Conservation (phyloP, 2,888 invertebrate genomes). For the Ptilodon capucinus region DNA sequence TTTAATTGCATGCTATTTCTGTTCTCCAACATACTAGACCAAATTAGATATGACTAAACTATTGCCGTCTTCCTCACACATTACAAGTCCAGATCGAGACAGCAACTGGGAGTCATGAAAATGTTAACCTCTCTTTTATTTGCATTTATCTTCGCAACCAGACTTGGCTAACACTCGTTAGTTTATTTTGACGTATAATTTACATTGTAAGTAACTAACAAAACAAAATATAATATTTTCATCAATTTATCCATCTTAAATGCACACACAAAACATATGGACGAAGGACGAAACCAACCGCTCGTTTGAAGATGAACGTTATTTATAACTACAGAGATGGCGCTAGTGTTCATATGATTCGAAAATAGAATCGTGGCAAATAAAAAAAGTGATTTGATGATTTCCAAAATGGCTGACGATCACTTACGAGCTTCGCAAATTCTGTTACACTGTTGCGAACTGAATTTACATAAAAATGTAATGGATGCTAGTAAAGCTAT, state of each 20-base stretch:
- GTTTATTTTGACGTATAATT: no score
- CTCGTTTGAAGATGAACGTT: not conserved
- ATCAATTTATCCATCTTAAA: constrained; percentile 18
- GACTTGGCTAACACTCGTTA: no score
- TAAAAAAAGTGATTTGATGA: not conserved
- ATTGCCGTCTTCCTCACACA: not conserved
- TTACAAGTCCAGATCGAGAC: not conserved
- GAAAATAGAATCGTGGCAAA: not conserved
- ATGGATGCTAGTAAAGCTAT: not conserved
- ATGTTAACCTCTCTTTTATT: not conserved
- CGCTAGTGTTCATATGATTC: not conserved
- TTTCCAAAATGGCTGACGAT: not conserved
- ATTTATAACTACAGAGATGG: not conserved
- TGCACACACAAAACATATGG: constrained; percentile 21
- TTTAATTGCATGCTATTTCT: not conserved
- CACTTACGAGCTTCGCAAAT: not conserved
- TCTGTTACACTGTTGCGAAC: not conserved
- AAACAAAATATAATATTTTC: not conserved
- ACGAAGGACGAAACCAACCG: constrained; percentile 3
- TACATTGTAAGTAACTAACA: not conserved
- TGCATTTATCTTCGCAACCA: not conserved
- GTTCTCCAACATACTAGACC: not conserved
- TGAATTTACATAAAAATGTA: not conserved
- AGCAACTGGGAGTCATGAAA: not conserved
- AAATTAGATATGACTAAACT: not conserved